A percentile compares a stretch with the other conserved stretches of the same genome.
Conservation (phyloP, 2,888 invertebrate genomes). For the Drosophila tripunctata region DNA sequence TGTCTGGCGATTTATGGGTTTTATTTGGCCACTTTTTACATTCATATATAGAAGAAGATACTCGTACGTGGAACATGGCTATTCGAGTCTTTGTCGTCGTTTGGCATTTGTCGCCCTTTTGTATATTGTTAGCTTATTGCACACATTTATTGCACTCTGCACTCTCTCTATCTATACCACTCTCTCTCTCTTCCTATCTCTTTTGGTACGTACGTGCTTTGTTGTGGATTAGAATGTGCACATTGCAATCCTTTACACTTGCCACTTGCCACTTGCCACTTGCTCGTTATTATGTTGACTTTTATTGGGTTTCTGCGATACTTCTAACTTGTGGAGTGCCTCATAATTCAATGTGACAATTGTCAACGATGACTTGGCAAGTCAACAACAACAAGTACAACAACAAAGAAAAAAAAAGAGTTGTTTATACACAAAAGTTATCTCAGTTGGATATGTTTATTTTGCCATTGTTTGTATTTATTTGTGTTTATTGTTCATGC, state of each 20-base stretch:
- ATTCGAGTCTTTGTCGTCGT: conserved; percentile 33
- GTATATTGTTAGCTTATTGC: conserved; percentile 73
- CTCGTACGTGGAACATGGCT: conserved; percentile 23
- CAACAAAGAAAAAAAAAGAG: background rate
- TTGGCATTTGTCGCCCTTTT: conserved; percentile 76
- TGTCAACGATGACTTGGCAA: conserved; percentile 37
- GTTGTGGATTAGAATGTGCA: conserved; percentile 53
- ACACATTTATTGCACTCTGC: conserved; percentile 61
- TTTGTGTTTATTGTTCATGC: background rate
- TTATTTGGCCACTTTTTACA: conserved; percentile 74
- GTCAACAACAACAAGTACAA: background rate
- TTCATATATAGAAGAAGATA: conserved; percentile 33
- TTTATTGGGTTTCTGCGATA: conserved; percentile 57
- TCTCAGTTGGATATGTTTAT: conserved; percentile 19
- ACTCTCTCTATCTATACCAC: conserved; percentile 10
- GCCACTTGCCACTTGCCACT: conserved; percentile 26
- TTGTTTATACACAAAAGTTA: conserved; percentile 9
- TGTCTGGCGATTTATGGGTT: conserved; percentile 76
- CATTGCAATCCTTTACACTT: conserved; percentile 47
- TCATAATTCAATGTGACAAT: conserved; percentile 61
- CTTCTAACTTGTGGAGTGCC: conserved; percentile 46
- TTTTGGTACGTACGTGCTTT: conserved; percentile 2
- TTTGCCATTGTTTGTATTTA: conserved; percentile 8
- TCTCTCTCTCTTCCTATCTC: background rate
- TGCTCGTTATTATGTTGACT: conserved; percentile 60